Percentiles rank a stretch among this genome's conserved stretches.
These are phyloP conservation scores for Eudyptes chrysolophus DNA, from an alignment of 2,113 vertebrate genomes.

Conservation along the genomic window DNA sequence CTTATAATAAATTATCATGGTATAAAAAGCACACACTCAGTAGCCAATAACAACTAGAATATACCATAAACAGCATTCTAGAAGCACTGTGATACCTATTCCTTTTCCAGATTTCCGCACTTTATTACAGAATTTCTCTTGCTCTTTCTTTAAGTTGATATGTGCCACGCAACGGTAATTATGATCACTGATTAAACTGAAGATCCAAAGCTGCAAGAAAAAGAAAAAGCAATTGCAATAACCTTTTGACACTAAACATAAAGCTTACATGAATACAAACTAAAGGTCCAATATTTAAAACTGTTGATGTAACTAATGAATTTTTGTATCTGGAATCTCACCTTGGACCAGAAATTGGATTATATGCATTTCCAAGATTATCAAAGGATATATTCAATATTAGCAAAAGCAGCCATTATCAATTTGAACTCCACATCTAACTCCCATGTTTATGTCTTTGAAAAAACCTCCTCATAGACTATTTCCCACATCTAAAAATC, in stretches of 20 bases:
- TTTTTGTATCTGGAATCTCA: background rate
- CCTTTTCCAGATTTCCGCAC: background rate
- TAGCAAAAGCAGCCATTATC: background rate
- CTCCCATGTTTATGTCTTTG: background rate
- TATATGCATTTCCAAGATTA: background rate
- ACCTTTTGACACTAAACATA: background rate
- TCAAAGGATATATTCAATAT: background rate
- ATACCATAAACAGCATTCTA: background rate
- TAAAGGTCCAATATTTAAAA: background rate
- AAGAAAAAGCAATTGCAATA: background rate
- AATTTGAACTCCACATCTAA: background rate
- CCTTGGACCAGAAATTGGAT: background rate
- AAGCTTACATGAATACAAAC: background rate
- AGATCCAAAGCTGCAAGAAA: conserved; percentile 83
- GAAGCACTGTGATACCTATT: conserved; percentile 44
- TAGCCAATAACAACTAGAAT: background rate
- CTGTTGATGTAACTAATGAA: background rate
- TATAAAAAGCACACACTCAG: background rate
- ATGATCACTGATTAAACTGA: conserved; percentile 76
- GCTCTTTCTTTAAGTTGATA: conserved; percentile 79
- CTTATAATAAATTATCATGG: background rate
- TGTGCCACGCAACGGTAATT: conserved; percentile 75
- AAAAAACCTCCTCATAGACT: background rate
- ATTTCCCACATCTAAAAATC: background rate
- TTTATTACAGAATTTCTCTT: conserved; percentile 67